These are phyloP conservation scores for Asteroscopus sphinx DNA, from an alignment of 2,888 invertebrate genomes.

Conservation along the genomic window DNA sequence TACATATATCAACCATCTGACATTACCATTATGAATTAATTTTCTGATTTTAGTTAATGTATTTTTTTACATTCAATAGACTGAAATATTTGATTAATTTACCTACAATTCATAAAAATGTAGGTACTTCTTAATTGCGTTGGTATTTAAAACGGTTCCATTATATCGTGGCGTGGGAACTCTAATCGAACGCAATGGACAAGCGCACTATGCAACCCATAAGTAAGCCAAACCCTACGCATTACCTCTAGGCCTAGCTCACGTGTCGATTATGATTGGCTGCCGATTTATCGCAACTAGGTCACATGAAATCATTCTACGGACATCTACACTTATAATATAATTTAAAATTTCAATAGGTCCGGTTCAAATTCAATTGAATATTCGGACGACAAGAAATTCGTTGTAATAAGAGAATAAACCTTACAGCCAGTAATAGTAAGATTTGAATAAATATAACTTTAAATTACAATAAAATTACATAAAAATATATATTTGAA, in stretches of 20 bases:
- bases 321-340: slow-evolving; percentile 29
- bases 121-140: background rate
- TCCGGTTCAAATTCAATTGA: background rate
- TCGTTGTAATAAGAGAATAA: too few species aligned
- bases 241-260: slow-evolving; percentile 30
- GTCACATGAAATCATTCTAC: slow-evolving; percentile 44
- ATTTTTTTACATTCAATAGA: too few species aligned
- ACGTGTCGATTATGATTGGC: slow-evolving; percentile 48
- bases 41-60: too few species aligned
- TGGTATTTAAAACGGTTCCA: slow-evolving; percentile 6
- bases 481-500: too few species aligned
- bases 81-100: too few species aligned
- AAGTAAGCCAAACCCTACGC: slow-evolving; percentile 42
- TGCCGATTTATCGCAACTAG: slow-evolving; percentile 54
- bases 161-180: slow-evolving; percentile 32
- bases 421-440: too few species aligned
- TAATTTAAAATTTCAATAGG: background rate
- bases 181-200: slow-evolving; percentile 22
- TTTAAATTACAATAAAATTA: too few species aligned
- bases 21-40: slow-evolving; percentile 4
- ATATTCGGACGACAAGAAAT: too few species aligned
- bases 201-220: slow-evolving; percentile 17
- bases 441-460: too few species aligned
- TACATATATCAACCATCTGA: slow-evolving; percentile 13
- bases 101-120: too few species aligned